phyloP scores from a whole-genome alignment of 2,888 invertebrate species.

The Empis stercorea region DNA sequence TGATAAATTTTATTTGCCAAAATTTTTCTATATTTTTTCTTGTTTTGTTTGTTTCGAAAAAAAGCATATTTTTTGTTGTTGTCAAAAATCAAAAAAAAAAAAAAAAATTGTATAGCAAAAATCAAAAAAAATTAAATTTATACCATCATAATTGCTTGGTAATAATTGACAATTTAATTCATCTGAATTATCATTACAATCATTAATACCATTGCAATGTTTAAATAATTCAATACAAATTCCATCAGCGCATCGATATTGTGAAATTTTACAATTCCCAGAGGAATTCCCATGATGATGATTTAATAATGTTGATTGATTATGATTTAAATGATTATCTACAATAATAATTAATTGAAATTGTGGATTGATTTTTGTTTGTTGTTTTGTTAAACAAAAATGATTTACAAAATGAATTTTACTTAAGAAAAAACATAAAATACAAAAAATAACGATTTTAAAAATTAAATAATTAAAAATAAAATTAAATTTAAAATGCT shows the following conservation, averaged over 20 bases:
- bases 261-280: constrained; percentile 33
- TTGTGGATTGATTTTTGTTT: not conserved
- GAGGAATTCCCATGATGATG: constrained; percentile 26
- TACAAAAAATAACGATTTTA: not conserved
- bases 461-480: not conserved
- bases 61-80: too few relatives aligned
- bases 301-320: constrained; percentile 20
- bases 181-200: constrained; percentile 49
- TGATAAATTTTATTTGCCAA: too few relatives aligned
- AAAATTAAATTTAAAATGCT: constrained; percentile 4
- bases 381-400: too few relatives aligned
- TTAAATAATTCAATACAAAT: constrained; percentile 46
- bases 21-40: too few relatives aligned
- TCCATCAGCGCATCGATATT: constrained; percentile 51
- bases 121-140: too few relatives aligned
- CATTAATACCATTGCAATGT: constrained; percentile 43
- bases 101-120: too few relatives aligned
- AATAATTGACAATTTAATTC: constrained; percentile 42
- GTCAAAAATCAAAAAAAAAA: too few relatives aligned
- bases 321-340: constrained; percentile 29
- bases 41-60: too few relatives aligned
- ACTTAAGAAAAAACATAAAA: constrained; percentile 5
- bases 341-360: constrained; percentile 2
- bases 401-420: constrained; percentile 1
- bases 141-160: too few relatives aligned